Evolutionary conservation across 2,113 vertebrate genomes (phyloP), one percentile per base, ranked within the genome.

Genomic region (Scartelaos histophorus): DNA sequence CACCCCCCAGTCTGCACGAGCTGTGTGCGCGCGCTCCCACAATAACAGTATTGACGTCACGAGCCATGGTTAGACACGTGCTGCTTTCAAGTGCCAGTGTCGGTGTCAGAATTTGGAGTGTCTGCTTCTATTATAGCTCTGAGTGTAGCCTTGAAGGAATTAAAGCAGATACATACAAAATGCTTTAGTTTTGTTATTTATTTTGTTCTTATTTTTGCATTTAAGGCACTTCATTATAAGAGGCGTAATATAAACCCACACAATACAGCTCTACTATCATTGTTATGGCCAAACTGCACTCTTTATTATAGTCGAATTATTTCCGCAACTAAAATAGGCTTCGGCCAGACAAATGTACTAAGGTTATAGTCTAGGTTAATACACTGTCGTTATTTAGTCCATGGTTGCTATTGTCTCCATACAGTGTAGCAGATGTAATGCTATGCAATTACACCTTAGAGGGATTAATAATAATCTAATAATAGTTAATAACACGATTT

Each of bases 21-120:
- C 86, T 82, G 58, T 34, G 61, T 0, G 89, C 89, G 74, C 66
- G 87, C 74, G 67, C 82, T 84, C 91, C 85, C 88, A 90, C 85
- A 91, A 93, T 91, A 91, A 90, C 86, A 85, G 51, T 79, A 68
- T 43, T 93, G 92, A 94, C 92, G 93, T 94, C 93, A 94, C 81
- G 75, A 69, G 77, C 69, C 84, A 83, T 72, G 66, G 0, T 74
- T 85, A 71, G 85, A 89, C 80, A 60, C 61, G 16, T 66, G 92
- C 68, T 78, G 80, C 82, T 19, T 91, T 91, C 84, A 88, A 0
- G 83, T n/a, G 34, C 47, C 72, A n/a, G 68, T 17, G 43, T 15
- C 13, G 7, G 10, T 69, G 67, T 83, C 54, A 4, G 76, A 76
- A 35, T 77, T 71, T 21, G n/a, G 9, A 71, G 0, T 0, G 51